phyloP scores from a whole-genome alignment of 2,888 invertebrate genomes.

The Lissocephala sabroskyi region DNA sequence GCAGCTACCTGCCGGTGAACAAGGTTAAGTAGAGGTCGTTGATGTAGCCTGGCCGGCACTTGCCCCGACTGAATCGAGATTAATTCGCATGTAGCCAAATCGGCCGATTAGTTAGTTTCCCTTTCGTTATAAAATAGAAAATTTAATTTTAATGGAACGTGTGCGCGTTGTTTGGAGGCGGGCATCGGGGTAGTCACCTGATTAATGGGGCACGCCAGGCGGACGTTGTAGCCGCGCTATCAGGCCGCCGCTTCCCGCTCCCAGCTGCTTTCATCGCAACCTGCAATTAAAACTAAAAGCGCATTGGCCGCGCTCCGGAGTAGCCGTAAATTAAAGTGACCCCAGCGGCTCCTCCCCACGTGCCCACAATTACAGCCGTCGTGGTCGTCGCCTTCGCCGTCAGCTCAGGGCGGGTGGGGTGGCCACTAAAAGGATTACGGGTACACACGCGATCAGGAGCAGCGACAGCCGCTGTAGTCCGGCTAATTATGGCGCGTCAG shows the following conservation, averaged over 20 bases:
- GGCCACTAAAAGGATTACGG: slow-evolving; percentile 40
- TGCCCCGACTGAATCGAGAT: background rate
- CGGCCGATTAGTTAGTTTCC: slow-evolving; percentile 49
- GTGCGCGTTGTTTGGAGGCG: slow-evolving; percentile 8
- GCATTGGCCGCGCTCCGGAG: slow-evolving; percentile 33
- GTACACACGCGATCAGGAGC: slow-evolving; percentile 46
- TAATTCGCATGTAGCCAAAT: slow-evolving; percentile 19
- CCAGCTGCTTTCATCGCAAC: background rate
- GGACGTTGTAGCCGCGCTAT: slow-evolving; percentile 31
- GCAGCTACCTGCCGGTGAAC: slow-evolving; percentile 42
- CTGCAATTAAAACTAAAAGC: slow-evolving; percentile 56
- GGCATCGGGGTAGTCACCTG: slow-evolving; percentile 16
- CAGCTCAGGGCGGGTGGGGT: too few relatives aligned
- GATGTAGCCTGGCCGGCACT: background rate
- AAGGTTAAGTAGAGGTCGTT: slow-evolving; percentile 31
- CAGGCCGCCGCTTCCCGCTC: slow-evolving; percentile 28
- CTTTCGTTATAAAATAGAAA: slow-evolving; percentile 44
- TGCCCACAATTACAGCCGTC: slow-evolving; percentile 8
- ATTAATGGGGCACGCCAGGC: slow-evolving; percentile 44
- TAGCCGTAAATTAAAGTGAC: slow-evolving; percentile 30
- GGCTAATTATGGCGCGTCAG: slow-evolving; percentile 39
- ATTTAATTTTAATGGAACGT: slow-evolving; percentile 45
- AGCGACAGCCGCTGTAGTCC: too few relatives aligned
- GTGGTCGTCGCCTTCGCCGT: background rate
- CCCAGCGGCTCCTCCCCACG: slow-evolving; percentile 4